A percentile compares a stretch with the other conserved stretches of the same genome.
These are phyloP conservation scores for Chromobotia macracanthus DNA, from an alignment of 2,797 vertebrate genomes.

Conservation along the genomic window DNA sequence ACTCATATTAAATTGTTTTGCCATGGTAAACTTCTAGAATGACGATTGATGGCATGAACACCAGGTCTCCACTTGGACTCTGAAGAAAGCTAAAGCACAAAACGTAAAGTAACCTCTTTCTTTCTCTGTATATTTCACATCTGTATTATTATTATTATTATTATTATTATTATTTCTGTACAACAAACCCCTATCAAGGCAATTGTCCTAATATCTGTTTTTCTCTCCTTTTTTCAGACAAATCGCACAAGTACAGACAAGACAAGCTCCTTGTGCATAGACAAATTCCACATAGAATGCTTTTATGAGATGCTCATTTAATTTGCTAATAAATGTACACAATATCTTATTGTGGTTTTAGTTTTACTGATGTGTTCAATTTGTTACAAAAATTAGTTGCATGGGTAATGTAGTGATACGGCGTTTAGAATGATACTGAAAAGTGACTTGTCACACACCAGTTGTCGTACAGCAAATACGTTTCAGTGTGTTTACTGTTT, in stretches of 20 bases:
- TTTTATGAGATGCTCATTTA: background rate
- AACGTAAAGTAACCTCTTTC: background rate
- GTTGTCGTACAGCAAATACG: no score
- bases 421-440: no score
- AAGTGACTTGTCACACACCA: no score
- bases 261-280: no score
- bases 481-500: no score
- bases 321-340: background rate
- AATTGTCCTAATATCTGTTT: background rate
- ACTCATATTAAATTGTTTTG: background rate
- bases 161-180: no score
- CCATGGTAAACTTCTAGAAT: conserved; percentile 39
- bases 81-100: conserved; percentile 41
- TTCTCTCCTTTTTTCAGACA: background rate
- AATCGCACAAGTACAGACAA: background rate
- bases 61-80: conserved; percentile 50
- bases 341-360: background rate
- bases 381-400: background rate
- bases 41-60: conserved; percentile 44
- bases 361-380: background rate
- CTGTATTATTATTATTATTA: no score
- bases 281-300: background rate
- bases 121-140: background rate
- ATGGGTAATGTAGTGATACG: no score
- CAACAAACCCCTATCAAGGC: background rate